phyloP scores from a whole-genome alignment of 2,888 invertebrate species.

The Cephalotes varians region DNA sequence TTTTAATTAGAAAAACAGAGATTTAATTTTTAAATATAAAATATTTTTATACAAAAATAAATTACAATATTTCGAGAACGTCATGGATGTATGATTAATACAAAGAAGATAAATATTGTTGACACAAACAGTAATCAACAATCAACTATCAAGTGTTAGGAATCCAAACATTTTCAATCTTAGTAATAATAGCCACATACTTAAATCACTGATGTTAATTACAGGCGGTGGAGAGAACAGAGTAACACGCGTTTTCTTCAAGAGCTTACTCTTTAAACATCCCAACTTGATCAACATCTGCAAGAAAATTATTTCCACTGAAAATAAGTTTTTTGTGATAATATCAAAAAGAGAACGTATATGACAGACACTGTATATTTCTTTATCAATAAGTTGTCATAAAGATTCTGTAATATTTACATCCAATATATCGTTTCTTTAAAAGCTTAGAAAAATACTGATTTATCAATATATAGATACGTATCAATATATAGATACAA shows the following conservation, averaged over 20 bases:
- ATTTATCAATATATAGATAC: background rate
- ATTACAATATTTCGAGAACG: background rate
- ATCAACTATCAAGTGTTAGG: slow-evolving; percentile 30
- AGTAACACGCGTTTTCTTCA: slow-evolving; percentile 82
- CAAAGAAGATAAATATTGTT: background rate
- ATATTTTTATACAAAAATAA: background rate
- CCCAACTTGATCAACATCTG: slow-evolving; percentile 87
- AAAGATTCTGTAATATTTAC: background rate
- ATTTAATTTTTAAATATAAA: slow-evolving; percentile 15
- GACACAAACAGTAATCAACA: background rate
- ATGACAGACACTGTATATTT: background rate
- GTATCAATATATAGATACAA: slow-evolving; percentile 1
- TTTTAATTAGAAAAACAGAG: background rate
- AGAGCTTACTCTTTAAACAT: slow-evolving; percentile 86
- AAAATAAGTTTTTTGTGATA: background rate
- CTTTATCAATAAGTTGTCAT: background rate
- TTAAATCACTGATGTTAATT: slow-evolving; percentile 82
- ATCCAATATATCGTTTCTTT: background rate
- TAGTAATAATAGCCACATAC: slow-evolving; percentile 77
- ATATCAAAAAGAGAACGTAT: background rate
- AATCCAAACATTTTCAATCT: slow-evolving; percentile 5
- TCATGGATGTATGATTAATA: slow-evolving; percentile 20
- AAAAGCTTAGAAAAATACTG: background rate
- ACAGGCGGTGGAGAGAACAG: slow-evolving; percentile 86
- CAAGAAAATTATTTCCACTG: slow-evolving; percentile 79